phyloP scores from a whole-genome alignment of 2,888 invertebrate genomes.

The Zeuzera pyrina region DNA sequence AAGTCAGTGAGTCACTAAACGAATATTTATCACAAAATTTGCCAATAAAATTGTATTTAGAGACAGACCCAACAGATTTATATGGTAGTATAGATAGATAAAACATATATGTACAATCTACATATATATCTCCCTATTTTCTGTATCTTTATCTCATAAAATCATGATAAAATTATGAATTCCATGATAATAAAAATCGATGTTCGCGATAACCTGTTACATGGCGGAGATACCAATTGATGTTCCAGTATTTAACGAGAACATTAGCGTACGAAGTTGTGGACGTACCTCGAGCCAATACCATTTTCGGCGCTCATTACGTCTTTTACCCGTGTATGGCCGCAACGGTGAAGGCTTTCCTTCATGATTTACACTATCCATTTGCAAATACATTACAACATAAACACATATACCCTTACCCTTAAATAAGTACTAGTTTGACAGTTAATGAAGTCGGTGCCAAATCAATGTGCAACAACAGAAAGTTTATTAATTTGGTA shows the following conservation, averaged over 20 bases:
- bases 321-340: conserved; percentile 39
- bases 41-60: too few relatives aligned
- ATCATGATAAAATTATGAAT: too few relatives aligned
- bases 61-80: too few relatives aligned
- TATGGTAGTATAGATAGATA: too few relatives aligned
- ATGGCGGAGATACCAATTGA: conserved; percentile 42
- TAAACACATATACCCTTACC: conserved; percentile 4
- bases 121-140: too few relatives aligned
- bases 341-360: conserved; percentile 29
- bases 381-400: conserved; percentile 25
- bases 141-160: too few relatives aligned
- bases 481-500: too few relatives aligned
- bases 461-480: too few relatives aligned
- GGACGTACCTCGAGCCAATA: conserved; percentile 24
- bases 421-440: conserved; percentile 3
- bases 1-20: too few relatives aligned
- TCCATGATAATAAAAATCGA: conserved; percentile 20
- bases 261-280: conserved; percentile 39
- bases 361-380: conserved; percentile 34
- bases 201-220: conserved; percentile 24
- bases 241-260: conserved; percentile 41
- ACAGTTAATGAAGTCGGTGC: too few relatives aligned
- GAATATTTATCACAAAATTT: too few relatives aligned
- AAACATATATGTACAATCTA: too few relatives aligned
- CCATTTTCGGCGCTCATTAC: conserved; percentile 47